Base-by-base conservation (phyloP, 2,797 vertebrate genomes). In the Etheostoma perlongum region DNA sequence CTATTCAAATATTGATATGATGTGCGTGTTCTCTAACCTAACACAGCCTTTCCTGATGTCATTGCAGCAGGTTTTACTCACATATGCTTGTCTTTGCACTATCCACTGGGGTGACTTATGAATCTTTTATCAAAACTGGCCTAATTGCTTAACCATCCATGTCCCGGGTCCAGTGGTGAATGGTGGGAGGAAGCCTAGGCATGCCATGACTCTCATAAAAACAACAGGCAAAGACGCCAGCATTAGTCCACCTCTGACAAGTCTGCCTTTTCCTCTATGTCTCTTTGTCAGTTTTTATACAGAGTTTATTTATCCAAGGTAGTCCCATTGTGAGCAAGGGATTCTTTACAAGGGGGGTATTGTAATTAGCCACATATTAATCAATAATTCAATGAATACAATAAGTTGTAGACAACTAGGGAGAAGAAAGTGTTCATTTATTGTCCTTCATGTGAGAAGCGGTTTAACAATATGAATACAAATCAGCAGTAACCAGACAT, bases 71-170 rank as follows among this genome's bases (percentile, higher is more conserved):
- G 72, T 78, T 89, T 82, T 58, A 73, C 79, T 66, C 74, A 62
- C 74, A 81, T 83, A 81, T 68, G 82, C 88, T 82, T 84, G 84
- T 92, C 74, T 88, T 90, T 91, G 83, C 8, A 60, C 81, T 53
- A 55, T 82, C 85, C 89, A 85, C 85, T 60, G 76, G 51, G 62
- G 81, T 87, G 81, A 94, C 92, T 91, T 94, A 90, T 93, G 92
- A 93, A 94, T 93, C 88, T 94, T 95, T 95, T 94, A 95, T 95
- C 93, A 84, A 91, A 94, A 94, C 94, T 95, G 94, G 86, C 94
- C 95, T 94, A 93, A 95, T 95, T 95, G 95, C 93, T 90, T 94
- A 95, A 93, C 92, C 95, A 95, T 94, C 93, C 93, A 91, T 93
- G 83, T 75, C 33, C 82, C 44, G 2, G 78, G 78, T 81, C 73